A percentile compares a stretch with the other conserved stretches of the same genome.
Evolutionary conservation across 1,140 invertebrate species (phyloP).

Genomic region (Globodera ellingtonae): DNA sequence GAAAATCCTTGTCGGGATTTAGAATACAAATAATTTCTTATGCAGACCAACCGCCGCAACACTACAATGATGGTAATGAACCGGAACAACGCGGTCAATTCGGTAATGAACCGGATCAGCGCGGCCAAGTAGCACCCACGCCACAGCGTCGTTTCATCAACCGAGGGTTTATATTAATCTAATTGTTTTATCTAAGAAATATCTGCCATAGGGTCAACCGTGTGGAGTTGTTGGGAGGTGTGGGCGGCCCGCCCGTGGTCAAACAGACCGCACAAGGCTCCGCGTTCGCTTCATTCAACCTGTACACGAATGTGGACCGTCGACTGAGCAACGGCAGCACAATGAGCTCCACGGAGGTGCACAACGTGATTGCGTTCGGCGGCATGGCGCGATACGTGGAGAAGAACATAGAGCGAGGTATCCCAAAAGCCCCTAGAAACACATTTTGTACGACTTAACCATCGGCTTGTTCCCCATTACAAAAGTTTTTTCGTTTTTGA

Average conservation of each 20-base stretch:
- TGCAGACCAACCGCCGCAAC: too few relatives aligned
- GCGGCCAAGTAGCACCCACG: slow-evolving; percentile 60
- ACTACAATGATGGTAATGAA: too few relatives aligned
- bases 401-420: slow-evolving; percentile 35
- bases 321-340: neutral
- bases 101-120: too few relatives aligned
- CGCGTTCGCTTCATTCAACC: slow-evolving; percentile 33
- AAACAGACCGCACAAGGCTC: slow-evolving; percentile 25
- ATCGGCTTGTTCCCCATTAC: too few relatives aligned
- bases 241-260: slow-evolving; percentile 32
- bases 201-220: slow-evolving; percentile 28
- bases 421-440: too few relatives aligned
- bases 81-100: too few relatives aligned
- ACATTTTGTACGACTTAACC: too few relatives aligned
- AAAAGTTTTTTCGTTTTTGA: too few relatives aligned
- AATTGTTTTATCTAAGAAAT: neutral
- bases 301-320: slow-evolving; percentile 40
- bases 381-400: slow-evolving; percentile 27
- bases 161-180: neutral
- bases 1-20: too few relatives aligned
- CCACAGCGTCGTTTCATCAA: slow-evolving; percentile 67
- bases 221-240: slow-evolving; percentile 41
- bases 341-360: slow-evolving; percentile 29
- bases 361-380: slow-evolving; percentile 39
- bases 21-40: too few relatives aligned